Conservation (phyloP, 2,888 invertebrate species). For the Gibbula magus region DNA sequence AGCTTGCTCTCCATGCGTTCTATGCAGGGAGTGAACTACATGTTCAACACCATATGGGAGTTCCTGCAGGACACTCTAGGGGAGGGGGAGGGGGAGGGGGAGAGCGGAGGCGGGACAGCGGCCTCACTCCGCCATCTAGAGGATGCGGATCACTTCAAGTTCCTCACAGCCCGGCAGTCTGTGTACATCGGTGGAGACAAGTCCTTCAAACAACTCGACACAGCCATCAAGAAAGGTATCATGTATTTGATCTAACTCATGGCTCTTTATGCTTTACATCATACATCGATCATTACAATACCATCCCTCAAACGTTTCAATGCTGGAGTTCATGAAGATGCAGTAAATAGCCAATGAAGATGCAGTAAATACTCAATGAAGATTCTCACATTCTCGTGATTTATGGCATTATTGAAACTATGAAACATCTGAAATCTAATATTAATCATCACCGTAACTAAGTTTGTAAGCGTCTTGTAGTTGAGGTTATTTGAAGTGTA, state of each 20-base stretch:
- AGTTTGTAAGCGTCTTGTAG: background rate
- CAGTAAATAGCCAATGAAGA: too few relatives aligned
- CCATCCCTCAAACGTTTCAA: background rate
- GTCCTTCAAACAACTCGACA: constrained; percentile 46
- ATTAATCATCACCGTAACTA: background rate
- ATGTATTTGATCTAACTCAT: too few relatives aligned
- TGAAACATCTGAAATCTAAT: background rate
- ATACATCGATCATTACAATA: too few relatives aligned
- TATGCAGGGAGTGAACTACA: constrained; percentile 63
- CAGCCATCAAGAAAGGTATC: constrained; percentile 26
- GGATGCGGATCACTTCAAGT: constrained; percentile 57
- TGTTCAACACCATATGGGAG: constrained; percentile 66
- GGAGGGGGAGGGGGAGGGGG: constrained; percentile 33
- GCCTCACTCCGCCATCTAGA: constrained; percentile 41
- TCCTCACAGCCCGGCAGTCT: constrained; percentile 53
- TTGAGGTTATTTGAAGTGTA: background rate
- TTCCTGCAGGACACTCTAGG: constrained; percentile 55
- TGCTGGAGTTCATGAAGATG: too few relatives aligned
- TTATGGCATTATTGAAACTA: background rate
- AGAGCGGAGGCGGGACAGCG: background rate
- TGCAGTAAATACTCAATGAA: background rate
- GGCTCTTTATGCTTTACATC: too few relatives aligned
- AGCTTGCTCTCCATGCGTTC: background rate
- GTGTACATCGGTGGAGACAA: constrained; percentile 58
- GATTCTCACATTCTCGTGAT: background rate